Evolutionary conservation across 2,113 vertebrate species (phyloP).

Genomic region (Menidia beryllina): DNA sequence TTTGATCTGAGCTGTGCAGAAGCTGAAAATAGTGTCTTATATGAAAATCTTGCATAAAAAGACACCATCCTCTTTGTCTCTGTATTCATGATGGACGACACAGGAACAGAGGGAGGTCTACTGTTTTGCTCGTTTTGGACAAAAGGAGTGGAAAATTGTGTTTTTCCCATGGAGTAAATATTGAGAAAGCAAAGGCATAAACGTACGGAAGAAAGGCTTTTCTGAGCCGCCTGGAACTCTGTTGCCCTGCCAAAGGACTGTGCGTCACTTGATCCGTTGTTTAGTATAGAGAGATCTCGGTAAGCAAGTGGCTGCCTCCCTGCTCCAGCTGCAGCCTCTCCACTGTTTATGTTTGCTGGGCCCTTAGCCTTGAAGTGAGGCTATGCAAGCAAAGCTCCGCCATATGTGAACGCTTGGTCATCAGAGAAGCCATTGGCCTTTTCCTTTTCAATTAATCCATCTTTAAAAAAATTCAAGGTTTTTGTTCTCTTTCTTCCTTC

Average conservation of each 20-base stretch:
- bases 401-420: conserved; percentile 72
- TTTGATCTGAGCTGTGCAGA: not conserved
- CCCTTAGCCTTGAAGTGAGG: conserved; percentile 79
- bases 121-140: conserved; percentile 43
- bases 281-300: conserved; percentile 77
- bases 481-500: conserved; percentile 1
- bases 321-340: conserved; percentile 77
- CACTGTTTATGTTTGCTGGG: conserved; percentile 82
- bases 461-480: conserved; percentile 1
- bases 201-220: conserved; percentile 67
- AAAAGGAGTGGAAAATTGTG: conserved; percentile 71
- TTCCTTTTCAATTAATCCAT: conserved; percentile 29
- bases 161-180: conserved; percentile 79
- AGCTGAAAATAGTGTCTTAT: not conserved
- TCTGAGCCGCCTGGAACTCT: conserved; percentile 62
- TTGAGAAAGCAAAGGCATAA: conserved; percentile 77
- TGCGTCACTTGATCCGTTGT: conserved; percentile 83
- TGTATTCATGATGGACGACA: conserved; percentile 3
- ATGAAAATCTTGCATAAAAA: conserved; percentile 18
- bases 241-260: conserved; percentile 77
- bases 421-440: conserved; percentile 50
- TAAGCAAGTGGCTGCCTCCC: conserved; percentile 77
- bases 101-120: conserved; percentile 20
- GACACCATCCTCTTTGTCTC: conserved; percentile 1
- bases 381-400: conserved; percentile 78